Evolutionary conservation across 2,888 invertebrate genomes (phyloP).

Genomic region (Apantesis nais): DNA sequence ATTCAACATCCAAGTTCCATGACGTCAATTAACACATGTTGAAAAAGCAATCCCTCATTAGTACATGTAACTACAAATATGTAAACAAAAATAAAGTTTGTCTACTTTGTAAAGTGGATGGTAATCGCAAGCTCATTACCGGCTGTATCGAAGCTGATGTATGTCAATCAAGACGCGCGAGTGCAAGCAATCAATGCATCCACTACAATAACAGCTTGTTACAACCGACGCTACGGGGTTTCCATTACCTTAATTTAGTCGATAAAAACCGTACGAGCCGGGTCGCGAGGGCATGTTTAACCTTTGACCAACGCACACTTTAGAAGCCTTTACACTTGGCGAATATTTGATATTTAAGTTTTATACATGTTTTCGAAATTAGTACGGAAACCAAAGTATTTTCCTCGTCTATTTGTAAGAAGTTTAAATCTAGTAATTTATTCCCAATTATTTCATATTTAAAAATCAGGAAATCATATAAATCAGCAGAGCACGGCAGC

Average conservation of each 20-base stretch:
- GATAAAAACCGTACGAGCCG: slow-evolving; percentile 67
- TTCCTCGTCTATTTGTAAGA: not conserved
- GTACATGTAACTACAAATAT: slow-evolving; percentile 51
- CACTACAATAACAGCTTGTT: slow-evolving; percentile 75
- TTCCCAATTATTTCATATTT: not conserved
- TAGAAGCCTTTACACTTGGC: slow-evolving; percentile 53
- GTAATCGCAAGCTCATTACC: slow-evolving; percentile 75
- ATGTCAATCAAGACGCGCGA: slow-evolving; percentile 69
- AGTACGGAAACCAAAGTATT: not conserved
- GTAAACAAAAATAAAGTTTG: slow-evolving; percentile 61
- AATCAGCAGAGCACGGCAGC: not conserved
- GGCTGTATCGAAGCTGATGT: slow-evolving; percentile 68
- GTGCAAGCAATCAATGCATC: slow-evolving; percentile 66
- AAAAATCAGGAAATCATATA: not conserved
- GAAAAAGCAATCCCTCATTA: slow-evolving; percentile 59
- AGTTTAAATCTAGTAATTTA: too few relatives aligned
- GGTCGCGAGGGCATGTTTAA: slow-evolving; percentile 69
- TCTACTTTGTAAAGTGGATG: slow-evolving; percentile 62
- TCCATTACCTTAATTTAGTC: slow-evolving; percentile 74
- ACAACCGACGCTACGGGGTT: slow-evolving; percentile 64
- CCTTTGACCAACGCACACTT: slow-evolving; percentile 61
- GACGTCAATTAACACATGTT: slow-evolving; percentile 57
- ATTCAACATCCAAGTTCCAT: slow-evolving; percentile 48
- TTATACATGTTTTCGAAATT: not conserved
- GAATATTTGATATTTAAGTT: slow-evolving; percentile 40